Percentiles rank a stretch among this genome's conserved stretches.
These are phyloP conservation scores for Dorcus parallelipipedus DNA, from an alignment of 2,888 invertebrate genomes.

Conservation along the genomic window DNA sequence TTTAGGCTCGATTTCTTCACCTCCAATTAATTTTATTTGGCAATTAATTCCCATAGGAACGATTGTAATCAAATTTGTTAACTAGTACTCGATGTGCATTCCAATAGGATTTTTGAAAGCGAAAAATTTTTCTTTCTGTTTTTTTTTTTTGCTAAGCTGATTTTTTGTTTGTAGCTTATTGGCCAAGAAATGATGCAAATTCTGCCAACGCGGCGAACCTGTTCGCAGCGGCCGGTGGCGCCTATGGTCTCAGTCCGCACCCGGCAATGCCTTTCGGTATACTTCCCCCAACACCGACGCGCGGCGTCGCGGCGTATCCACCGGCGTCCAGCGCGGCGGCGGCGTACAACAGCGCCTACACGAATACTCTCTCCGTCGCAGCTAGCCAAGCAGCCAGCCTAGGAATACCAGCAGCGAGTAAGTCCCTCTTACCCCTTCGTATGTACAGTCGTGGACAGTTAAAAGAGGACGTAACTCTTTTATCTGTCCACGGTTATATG, in stretches of 20 bases:
- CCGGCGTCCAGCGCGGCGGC: conserved; percentile 48
- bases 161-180: conserved; percentile 63
- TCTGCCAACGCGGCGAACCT: conserved; percentile 51
- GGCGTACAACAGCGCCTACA: conserved; percentile 51
- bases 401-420: conserved; percentile 72
- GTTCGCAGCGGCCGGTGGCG: conserved; percentile 49
- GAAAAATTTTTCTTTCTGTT: not conserved
- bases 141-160: too few relatives aligned
- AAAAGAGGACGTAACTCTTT: not conserved
- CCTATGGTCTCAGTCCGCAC: conserved; percentile 45
- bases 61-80: too few relatives aligned
- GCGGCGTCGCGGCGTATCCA: conserved; percentile 55
- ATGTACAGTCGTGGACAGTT: not conserved
- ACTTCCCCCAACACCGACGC: conserved; percentile 44
- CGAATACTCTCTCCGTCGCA: conserved; percentile 76
- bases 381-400: conserved; percentile 83
- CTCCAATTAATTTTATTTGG: not conserved
- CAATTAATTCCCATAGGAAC: not conserved
- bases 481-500: not conserved
- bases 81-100: not conserved
- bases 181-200: conserved; percentile 65
- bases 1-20: too few relatives aligned
- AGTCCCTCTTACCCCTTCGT: conserved; percentile 37
- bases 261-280: conserved; percentile 44
- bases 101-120: too few relatives aligned